Base-by-base conservation (phyloP, 2,797 vertebrate species). In the Pachyuromys duprasi region DNA sequence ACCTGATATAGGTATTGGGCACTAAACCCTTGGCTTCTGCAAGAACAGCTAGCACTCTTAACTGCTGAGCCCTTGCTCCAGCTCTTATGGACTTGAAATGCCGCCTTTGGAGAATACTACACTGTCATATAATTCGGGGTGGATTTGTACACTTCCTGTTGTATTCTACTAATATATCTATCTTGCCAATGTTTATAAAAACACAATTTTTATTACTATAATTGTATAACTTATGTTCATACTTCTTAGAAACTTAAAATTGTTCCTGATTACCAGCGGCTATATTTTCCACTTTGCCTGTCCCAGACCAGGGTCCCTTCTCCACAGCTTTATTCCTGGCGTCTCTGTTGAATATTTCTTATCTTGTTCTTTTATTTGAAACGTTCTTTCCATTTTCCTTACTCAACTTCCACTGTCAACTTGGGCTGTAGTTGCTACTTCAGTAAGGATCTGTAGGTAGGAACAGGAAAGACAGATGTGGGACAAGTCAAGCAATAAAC, bases 361-460 rank as follows among this genome's bases (percentile, higher is more conserved):
- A 53, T 49, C 53, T 78, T 60, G 49, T 76, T 80, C 67, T 31
- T 91, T 91, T 57, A 13, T 94, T 83, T 91, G 63, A 79, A 79
- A 79, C 1, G 0, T 7, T 75, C 74, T 49, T 9, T 62, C 60
- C 39, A n/a, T 33, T 75, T 75, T 86, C n/a, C 72, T 91, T n/a
- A 72, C 62, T 39, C 31, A 89, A 22, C 89, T 84, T 65, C 55
- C 57, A 74, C 17, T 74, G 87, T 63, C 24, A 28, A 9, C 13
- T 84, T 94, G 86, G 86, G 26, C 26, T 8, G 22, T n/a, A 39
- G 79, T 65, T 13, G 20, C 70, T 45, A 57, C 24, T 53, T 36
- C 4, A 3, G 42, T 33, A n/a, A 22, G 78, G n/a, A 39, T 72
- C 36, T 76, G 18, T 69, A 83, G 39, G 53, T 39, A 24, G 24